Evolutionary conservation across 1,140 invertebrate genomes (phyloP).

Genomic region (Bilobella aurantiaca): DNA sequence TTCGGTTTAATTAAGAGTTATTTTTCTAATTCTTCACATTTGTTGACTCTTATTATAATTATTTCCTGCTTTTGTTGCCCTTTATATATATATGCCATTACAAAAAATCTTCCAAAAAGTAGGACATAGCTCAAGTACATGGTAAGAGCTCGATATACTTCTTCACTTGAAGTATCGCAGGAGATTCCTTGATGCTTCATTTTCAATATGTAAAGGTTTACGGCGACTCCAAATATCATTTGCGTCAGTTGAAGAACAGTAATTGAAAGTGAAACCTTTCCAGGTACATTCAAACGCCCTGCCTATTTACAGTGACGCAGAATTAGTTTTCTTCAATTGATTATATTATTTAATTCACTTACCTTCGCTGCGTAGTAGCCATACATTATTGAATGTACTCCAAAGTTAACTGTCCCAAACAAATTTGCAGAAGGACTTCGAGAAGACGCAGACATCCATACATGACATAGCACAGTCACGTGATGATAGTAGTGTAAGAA

Average conservation of each 20-base stretch:
- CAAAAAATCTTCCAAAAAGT: slow-evolving; percentile 80
- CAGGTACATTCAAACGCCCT: slow-evolving; percentile 1
- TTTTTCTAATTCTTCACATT: too few relatives aligned
- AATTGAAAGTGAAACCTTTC: slow-evolving; percentile 1
- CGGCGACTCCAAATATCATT: slow-evolving; percentile 12
- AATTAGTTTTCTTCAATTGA: not conserved
- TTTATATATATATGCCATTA: slow-evolving; percentile 60
- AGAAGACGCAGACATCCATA: not conserved
- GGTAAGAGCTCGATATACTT: slow-evolving; percentile 74
- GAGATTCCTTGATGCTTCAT: not conserved
- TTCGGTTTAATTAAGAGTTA: too few relatives aligned
- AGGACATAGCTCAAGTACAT: slow-evolving; percentile 94
- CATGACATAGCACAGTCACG: too few relatives aligned
- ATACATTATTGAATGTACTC: too few relatives aligned
- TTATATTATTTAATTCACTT: too few relatives aligned
- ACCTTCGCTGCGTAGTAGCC: too few relatives aligned
- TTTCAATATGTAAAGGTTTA: slow-evolving; percentile 3
- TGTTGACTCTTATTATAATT: too few relatives aligned
- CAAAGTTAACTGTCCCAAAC: not conserved
- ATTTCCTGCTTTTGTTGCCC: too few relatives aligned
- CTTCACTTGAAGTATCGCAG: slow-evolving; percentile 46
- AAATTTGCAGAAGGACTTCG: not conserved
- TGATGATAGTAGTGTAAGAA: slow-evolving; percentile 21
- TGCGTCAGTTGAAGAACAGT: slow-evolving; percentile 15
- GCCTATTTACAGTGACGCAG: not conserved